Evolutionary conservation across 2,888 invertebrate species (phyloP), one percentile per base, ranked within the genome.

Genomic region (Notodonta dromedarius): DNA sequence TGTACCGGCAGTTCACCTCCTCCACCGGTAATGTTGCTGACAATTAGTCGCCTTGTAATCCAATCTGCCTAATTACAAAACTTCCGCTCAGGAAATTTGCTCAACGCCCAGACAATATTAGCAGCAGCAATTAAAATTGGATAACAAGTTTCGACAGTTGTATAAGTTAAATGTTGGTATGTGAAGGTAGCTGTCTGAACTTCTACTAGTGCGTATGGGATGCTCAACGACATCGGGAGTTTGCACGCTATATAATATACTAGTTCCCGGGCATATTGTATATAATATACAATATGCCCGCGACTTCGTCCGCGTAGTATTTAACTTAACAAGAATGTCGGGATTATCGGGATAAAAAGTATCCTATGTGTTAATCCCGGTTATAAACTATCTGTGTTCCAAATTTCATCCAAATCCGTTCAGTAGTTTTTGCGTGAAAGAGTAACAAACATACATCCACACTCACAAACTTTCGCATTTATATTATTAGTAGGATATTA

Each of bases 51-150:
- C 66, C 66, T 67, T 69, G 71, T 60, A 74, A 74, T 65, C 64
- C 62, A 76, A 74, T 77, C 67, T 66, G 68, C 57, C 61, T 74
- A 67, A 77, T 71, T 73, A 75, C 65, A 63, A 74, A 75, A 75
- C 75, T 75, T 75, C 61, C 62, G 66, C 62, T 62, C 67, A 65
- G 69, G 65, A 69, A 70, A 63, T 69, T 69, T 58, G 63, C 62
- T 67, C 44, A 53, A 61, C 61, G 61, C 65, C 59, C 56, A 64
- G 50, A 57, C 60, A 64, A 71, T 74, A 76, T 76, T 62, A 60
- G 63, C 58, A 62, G 67, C 59, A 66, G 48, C 59, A 71, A 74
- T 69, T 73, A 73, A 74, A 74, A 73, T 67, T 63, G 61, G 62
- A 60, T 64, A 65, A 62, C 57, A 67, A 66, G 50, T 73, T 69